phyloP scores from a whole-genome alignment of 2,888 invertebrate species.

The Idaea biselata region DNA sequence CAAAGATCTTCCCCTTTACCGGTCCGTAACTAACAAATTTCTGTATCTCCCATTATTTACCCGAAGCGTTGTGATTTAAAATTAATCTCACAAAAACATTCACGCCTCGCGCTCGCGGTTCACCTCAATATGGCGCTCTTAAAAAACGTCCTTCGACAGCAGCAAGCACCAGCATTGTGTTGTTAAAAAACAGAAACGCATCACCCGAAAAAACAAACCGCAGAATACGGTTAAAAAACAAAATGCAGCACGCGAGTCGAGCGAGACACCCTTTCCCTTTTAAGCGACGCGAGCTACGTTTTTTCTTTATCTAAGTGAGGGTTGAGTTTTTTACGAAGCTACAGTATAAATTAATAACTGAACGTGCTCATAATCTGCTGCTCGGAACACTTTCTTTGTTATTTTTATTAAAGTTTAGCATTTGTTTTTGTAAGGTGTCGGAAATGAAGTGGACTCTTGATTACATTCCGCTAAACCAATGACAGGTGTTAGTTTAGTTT shows the following conservation, averaged over 20 bases:
- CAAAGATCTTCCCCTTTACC: slow-evolving; percentile 63
- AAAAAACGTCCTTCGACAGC: slow-evolving; percentile 73
- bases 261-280: slow-evolving; percentile 79
- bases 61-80: slow-evolving; percentile 66
- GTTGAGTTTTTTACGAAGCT: slow-evolving; percentile 75
- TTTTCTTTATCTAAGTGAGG: slow-evolving; percentile 69
- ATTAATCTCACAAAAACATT: slow-evolving; percentile 70
- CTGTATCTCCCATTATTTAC: slow-evolving; percentile 64
- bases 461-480: slow-evolving; percentile 50
- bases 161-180: slow-evolving; percentile 74
- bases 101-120: slow-evolving; percentile 62
- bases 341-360: slow-evolving; percentile 80
- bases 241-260: slow-evolving; percentile 75
- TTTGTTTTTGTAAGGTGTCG: slow-evolving; percentile 75
- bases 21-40: slow-evolving; percentile 71
- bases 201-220: slow-evolving; percentile 76
- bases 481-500: slow-evolving; percentile 58
- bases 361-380: slow-evolving; percentile 78
- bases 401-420: slow-evolving; percentile 55
- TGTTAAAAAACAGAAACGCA: slow-evolving; percentile 78
- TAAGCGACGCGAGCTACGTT: slow-evolving; percentile 76
- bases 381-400: slow-evolving; percentile 78
- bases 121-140: slow-evolving; percentile 74
- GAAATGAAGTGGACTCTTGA: slow-evolving; percentile 70
- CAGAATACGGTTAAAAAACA: slow-evolving; percentile 76